Base-by-base conservation (phyloP, 2,797 vertebrate genomes). In the Lateolabrax maculatus region DNA sequence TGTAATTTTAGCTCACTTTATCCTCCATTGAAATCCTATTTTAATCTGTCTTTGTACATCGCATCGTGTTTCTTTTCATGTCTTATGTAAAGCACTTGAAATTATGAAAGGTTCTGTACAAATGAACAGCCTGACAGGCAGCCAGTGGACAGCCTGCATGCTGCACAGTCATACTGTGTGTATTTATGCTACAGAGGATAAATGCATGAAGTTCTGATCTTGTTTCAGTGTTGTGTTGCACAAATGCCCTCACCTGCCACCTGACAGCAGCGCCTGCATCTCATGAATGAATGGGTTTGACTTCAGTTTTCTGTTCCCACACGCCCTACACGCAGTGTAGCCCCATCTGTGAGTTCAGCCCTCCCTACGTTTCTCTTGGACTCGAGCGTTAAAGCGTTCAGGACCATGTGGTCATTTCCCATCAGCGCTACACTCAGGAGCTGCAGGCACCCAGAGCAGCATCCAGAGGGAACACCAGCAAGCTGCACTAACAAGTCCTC, bases 201-300 rank as follows among this genome's bases (percentile, higher is more conserved):
- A 61, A 81, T 15, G 36, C 21, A 46, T 51, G 9, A 25, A 65
- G 55, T 39, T 51, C 10, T 34, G 16, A 52, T 65, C 34, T 64
- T n/a, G 48, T 68, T 72, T 37, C 56, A 52, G 11, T n/a, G 21
- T 57, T 63, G 36, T 36, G 9, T 57, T 69, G 29, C 21, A 25
- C 21, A 65, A 36, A 41, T 65, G 4, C 53, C n/a, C 37, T 71
- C 31, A 13, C 36, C 43, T 49, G 27, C 34, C 27, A 57, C 29
- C 31, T 52, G 49, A 77, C 23, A 19, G 31, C 36, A 16, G 34
- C 19, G 19, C 46, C 18, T 43, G 44, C 6, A 9, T 15, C 37
- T 58, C 58, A 36, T n/a, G 5, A 60, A 56, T 43, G 69, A 51
- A 27, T n/a, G 13, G 23, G 15, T n/a, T 34, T 1, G 23, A 9